These are phyloP conservation scores for Teinopalpus imperialis DNA, from an alignment of 2,888 invertebrate species.

Conservation along the genomic window DNA sequence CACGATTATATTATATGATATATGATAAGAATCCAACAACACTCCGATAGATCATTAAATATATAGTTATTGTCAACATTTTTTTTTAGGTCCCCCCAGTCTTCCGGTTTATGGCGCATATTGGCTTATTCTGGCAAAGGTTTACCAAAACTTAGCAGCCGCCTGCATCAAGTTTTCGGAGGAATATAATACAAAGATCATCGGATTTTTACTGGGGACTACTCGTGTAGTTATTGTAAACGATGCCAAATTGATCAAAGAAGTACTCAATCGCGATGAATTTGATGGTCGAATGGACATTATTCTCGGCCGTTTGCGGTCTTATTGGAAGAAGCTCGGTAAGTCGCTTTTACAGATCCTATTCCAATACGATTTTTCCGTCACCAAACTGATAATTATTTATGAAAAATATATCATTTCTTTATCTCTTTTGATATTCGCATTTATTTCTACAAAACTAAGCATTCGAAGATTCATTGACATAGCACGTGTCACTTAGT, in stretches of 20 bases:
- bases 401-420: too few relatives aligned
- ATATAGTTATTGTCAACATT: too few relatives aligned
- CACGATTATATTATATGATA: too few relatives aligned
- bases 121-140: constrained; percentile 76
- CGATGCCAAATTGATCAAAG: constrained; percentile 77
- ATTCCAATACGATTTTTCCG: too few relatives aligned
- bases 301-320: constrained; percentile 70
- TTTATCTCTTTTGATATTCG: too few relatives aligned
- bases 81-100: constrained; percentile 83
- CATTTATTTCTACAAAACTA: too few relatives aligned
- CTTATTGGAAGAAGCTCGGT: constrained; percentile 80
- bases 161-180: constrained; percentile 73
- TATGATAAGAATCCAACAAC: too few relatives aligned
- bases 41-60: too few relatives aligned
- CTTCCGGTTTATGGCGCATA: constrained; percentile 85
- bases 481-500: too few relatives aligned
- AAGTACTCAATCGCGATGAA: constrained; percentile 80
- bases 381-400: too few relatives aligned
- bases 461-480: too few relatives aligned
- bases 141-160: constrained; percentile 74
- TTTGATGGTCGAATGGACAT: constrained; percentile 83
- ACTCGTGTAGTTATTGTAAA: constrained; percentile 75
- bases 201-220: constrained; percentile 81
- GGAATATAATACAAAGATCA: constrained; percentile 81
- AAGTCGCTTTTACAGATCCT: too few relatives aligned